phyloP scores from a whole-genome alignment of 2,888 invertebrate species.

The Phyllotreta cruciferae region DNA sequence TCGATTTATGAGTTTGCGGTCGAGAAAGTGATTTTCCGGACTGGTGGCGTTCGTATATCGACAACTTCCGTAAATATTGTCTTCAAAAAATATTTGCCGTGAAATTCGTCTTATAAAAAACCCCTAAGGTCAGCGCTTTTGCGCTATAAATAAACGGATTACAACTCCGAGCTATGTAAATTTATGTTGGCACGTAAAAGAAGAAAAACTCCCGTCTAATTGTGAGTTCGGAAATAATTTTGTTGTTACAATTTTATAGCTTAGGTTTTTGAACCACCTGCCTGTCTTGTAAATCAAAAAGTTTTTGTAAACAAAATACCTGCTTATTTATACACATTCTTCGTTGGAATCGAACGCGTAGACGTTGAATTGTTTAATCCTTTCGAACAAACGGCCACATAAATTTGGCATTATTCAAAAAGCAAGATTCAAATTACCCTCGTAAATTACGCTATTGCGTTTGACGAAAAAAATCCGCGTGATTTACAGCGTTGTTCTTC shows the following conservation, averaged over 20 bases:
- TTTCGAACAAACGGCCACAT: background rate
- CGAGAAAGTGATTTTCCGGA: slow-evolving; percentile 31
- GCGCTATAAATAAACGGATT: no score
- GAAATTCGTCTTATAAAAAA: background rate
- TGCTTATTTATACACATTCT: background rate
- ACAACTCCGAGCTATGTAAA: no score
- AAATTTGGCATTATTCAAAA: slow-evolving; percentile 8
- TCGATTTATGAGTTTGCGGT: slow-evolving; percentile 30
- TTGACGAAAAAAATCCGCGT: slow-evolving; percentile 6
- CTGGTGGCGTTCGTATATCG: slow-evolving; percentile 12
- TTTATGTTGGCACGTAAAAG: no score
- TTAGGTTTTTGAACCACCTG: no score
- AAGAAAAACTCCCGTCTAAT: no score
- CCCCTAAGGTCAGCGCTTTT: no score
- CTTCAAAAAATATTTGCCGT: slow-evolving; percentile 1
- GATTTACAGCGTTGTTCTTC: slow-evolving; percentile 18
- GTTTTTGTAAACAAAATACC: no score
- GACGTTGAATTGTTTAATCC: slow-evolving; percentile 1
- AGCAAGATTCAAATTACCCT: slow-evolving; percentile 10
- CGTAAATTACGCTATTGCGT: slow-evolving; percentile 14
- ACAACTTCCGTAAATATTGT: slow-evolving; percentile 21
- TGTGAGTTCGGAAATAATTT: no score
- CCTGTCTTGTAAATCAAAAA: no score
- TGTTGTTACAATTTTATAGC: no score
- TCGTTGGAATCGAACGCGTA: background rate